Base-by-base conservation (phyloP, 2,113 vertebrate genomes). In the Corvus hawaiiensis region DNA sequence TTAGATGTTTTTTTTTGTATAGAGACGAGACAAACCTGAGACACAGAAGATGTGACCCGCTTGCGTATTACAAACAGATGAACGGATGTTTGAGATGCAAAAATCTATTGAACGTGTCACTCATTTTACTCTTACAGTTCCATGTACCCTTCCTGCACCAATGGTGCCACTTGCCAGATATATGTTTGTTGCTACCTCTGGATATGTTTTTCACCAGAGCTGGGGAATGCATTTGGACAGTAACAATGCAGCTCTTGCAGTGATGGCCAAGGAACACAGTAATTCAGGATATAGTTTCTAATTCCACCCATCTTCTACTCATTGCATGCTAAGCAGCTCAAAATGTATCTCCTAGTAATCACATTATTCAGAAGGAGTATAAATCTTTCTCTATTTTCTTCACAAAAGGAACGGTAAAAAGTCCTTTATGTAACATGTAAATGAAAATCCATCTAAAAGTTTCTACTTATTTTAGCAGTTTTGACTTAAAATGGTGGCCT, bases 341-440 rank as follows among this genome's bases (percentile, higher is more conserved):
- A 84, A 84, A 92, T n/a, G 41, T 78, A 80, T 78, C 61, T 75
- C 46, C 90, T 24, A 43, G 28, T 26, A 79, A 86, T 49, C 76
- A 79, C n/a, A 69, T 92, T 67, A 89, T 55, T 83, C 67, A 83
- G 44, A 91, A 87, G 59, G 48, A 63, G 63, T 85, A 44, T 30
- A 92, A 61, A 52, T 63, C 51, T 62, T 82, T 63, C 21, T 26
- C 24, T 43, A 49, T 74, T 89, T 83, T 94, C 89, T 90, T 94
- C 85, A 87, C 41, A 89, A 87, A 91, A 92, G 55, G 41, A 94
- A 80, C 35, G 67, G 55, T 69, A 91, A 72, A 54, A 93, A 90
- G 71, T 75, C 51, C 63, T 66, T 84, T 85, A 81, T 5, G 16
- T 54, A 89, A 33, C 28, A 82, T 5, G 1, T 46, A 81, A 91